phyloP scores from a whole-genome alignment of 2,888 invertebrate species.

The Lasioglossum lativentre region DNA sequence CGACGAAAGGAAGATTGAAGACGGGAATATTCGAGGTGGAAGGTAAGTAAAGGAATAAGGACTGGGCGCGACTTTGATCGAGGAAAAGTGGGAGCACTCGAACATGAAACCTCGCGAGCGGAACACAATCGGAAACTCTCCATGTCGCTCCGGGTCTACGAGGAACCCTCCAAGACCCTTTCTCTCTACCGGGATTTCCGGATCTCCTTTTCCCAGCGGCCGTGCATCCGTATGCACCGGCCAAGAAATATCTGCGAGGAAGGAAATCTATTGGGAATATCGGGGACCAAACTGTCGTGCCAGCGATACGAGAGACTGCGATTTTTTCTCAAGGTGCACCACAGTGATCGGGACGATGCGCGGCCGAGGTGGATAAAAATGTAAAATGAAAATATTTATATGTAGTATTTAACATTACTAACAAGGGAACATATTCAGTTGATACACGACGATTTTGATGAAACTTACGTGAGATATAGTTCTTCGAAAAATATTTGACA shows the following conservation, averaged over 20 bases:
- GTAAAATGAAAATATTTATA: too few relatives aligned
- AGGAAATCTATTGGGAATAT: constrained; percentile 66
- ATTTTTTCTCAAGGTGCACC: constrained; percentile 10
- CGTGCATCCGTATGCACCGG: constrained; percentile 17
- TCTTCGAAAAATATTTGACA: too few relatives aligned
- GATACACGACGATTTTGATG: too few relatives aligned
- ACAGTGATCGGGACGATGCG: too few relatives aligned
- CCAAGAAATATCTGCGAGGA: constrained; percentile 53
- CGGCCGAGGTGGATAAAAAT: too few relatives aligned
- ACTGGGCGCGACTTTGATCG: constrained; percentile 77
- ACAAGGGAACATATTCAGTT: too few relatives aligned
- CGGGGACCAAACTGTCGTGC: constrained; percentile 10
- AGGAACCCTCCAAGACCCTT: constrained; percentile 51
- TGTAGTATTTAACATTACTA: too few relatives aligned
- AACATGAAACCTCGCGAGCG: constrained; percentile 77
- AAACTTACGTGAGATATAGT: too few relatives aligned
- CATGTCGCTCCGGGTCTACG: constrained; percentile 70
- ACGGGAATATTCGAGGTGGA: constrained; percentile 43
- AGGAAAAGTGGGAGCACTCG: constrained; percentile 78
- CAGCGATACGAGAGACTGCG: background rate
- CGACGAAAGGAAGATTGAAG: constrained; percentile 41
- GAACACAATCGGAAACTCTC: constrained; percentile 81
- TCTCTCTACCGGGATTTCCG: constrained; percentile 53
- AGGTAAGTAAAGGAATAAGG: constrained; percentile 55
- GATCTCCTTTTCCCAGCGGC: constrained; percentile 36